phyloP scores from a whole-genome alignment of 2,888 invertebrate genomes.

The Agrypnus murinus region DNA sequence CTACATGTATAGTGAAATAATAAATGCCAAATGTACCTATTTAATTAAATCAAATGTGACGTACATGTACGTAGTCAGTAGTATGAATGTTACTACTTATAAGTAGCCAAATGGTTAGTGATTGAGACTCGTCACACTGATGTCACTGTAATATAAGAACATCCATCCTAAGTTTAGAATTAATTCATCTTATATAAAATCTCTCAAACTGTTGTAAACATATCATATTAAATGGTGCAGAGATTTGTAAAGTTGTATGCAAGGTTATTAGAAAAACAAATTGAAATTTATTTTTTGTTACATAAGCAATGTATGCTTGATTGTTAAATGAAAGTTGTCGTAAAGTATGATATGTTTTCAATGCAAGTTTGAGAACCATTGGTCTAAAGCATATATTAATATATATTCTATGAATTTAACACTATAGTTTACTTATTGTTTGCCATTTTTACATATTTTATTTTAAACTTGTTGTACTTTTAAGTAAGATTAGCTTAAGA shows the following conservation, averaged over 20 bases:
- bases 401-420: slow-evolving; percentile 8
- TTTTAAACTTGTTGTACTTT: slow-evolving; percentile 42
- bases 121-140: slow-evolving; percentile 50
- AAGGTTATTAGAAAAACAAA: too few species aligned
- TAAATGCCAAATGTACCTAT: slow-evolving; percentile 67
- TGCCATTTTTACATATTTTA: slow-evolving; percentile 47
- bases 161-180: slow-evolving; percentile 36
- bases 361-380: slow-evolving; percentile 7
- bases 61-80: slow-evolving; percentile 65
- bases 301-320: neutral
- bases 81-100: slow-evolving; percentile 59
- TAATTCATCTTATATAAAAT: slow-evolving; percentile 19
- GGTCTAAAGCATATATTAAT: slow-evolving; percentile 14
- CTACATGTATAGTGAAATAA: slow-evolving; percentile 52
- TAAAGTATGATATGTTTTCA: neutral
- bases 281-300: neutral
- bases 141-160: slow-evolving; percentile 45
- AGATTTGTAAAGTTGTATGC: too few species aligned
- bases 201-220: slow-evolving; percentile 16
- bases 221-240: neutral
- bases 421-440: slow-evolving; percentile 49
- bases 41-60: slow-evolving; percentile 63
- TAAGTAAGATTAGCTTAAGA: slow-evolving; percentile 44
- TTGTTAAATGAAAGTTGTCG: too few species aligned
- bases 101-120: slow-evolving; percentile 62